Evolutionary conservation across 2,888 invertebrate species (phyloP).

Genomic region (Schizaphis graminum): DNA sequence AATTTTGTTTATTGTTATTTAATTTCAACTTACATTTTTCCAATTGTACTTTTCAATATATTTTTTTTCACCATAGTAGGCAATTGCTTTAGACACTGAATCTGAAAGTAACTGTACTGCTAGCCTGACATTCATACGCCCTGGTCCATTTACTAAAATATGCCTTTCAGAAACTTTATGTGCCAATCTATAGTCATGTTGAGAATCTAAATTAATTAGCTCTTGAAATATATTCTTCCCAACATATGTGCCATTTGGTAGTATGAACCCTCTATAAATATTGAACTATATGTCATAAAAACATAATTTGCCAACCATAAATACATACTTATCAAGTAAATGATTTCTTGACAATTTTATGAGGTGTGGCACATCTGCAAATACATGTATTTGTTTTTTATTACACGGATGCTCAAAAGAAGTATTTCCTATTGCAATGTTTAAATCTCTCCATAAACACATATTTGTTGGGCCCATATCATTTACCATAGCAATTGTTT

Average conservation of each 20-base stretch:
- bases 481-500: background rate
- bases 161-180: background rate
- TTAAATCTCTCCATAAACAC: background rate
- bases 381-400: background rate
- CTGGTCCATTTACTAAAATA: background rate
- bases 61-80: background rate
- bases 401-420: background rate
- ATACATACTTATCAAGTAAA: background rate
- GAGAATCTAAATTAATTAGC: background rate
- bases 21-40: background rate
- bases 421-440: background rate
- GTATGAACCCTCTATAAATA: background rate
- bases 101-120: background rate
- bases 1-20: background rate
- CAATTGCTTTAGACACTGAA: background rate
- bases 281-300: too few species aligned
- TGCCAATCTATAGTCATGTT: background rate
- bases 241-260: background rate
- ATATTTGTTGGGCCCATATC: slow-evolving; percentile 2
- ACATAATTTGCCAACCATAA: background rate
- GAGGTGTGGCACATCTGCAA: background rate
- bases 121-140: background rate
- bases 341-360: background rate
- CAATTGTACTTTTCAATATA: background rate
- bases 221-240: background rate